A percentile compares a stretch with the other conserved stretches of the same genome.
These are phyloP conservation scores for Chrysolina oricalcia DNA, from an alignment of 2,888 invertebrate species.

Conservation along the genomic window DNA sequence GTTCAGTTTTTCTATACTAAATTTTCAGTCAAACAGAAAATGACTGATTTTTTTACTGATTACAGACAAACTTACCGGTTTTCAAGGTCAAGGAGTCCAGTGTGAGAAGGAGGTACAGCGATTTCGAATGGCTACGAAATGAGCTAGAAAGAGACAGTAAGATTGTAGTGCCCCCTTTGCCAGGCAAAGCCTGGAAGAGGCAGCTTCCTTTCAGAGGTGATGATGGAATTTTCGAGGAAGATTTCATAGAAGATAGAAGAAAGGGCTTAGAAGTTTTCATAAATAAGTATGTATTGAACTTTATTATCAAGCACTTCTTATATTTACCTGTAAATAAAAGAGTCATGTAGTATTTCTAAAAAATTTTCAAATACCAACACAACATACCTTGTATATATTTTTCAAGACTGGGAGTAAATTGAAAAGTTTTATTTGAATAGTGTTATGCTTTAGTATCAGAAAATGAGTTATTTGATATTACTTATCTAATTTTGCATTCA, in stretches of 20 bases:
- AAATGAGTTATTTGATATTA: no score
- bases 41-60: neutral
- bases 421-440: no score
- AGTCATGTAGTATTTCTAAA: no score
- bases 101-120: slow-evolving; percentile 97
- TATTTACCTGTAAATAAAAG: no score
- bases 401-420: no score
- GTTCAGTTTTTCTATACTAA: no score
- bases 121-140: slow-evolving; percentile 99
- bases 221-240: slow-evolving; percentile 99
- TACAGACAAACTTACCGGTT: slow-evolving; percentile 98
- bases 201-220: slow-evolving; percentile 99
- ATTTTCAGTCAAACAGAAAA: no score
- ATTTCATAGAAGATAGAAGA: slow-evolving; percentile 98
- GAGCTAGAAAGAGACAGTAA: slow-evolving; percentile 99
- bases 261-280: slow-evolving; percentile 98
- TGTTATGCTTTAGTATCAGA: no score
- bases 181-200: slow-evolving; percentile 98
- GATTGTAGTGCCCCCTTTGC: slow-evolving; percentile 98
- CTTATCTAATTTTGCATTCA: no score
- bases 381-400: no score
- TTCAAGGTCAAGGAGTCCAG: slow-evolving; percentile 99
- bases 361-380: no score
- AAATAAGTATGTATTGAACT: slow-evolving; percentile 85
- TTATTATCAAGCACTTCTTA: neutral